These are phyloP conservation scores for Coreoperca whiteheadi DNA, from an alignment of 2,113 vertebrate species.

Conservation along the genomic window DNA sequence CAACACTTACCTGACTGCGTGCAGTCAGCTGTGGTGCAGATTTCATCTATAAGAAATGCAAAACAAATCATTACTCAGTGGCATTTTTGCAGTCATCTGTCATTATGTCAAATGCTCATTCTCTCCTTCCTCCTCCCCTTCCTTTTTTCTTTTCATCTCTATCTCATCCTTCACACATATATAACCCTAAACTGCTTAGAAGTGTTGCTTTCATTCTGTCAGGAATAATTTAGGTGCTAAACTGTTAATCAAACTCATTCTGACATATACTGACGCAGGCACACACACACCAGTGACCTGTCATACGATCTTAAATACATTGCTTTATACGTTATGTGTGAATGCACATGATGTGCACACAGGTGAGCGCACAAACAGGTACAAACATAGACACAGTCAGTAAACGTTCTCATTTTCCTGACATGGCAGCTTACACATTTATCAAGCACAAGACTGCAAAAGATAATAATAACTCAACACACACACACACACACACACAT, in stretches of 20 bases:
- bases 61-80: conserved; percentile 54
- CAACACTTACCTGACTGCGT: conserved; percentile 92
- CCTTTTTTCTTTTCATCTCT: background rate
- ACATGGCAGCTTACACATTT: conserved; percentile 71
- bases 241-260: conserved; percentile 36
- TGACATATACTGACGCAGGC: background rate
- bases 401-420: conserved; percentile 49
- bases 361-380: background rate
- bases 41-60: conserved; percentile 86
- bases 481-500: background rate
- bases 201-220: conserved; percentile 25
- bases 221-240: conserved; percentile 26
- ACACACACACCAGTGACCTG: conserved; percentile 18
- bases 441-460: conserved; percentile 41
- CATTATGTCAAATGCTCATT: conserved; percentile 23
- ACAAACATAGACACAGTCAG: conserved; percentile 20
- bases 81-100: conserved; percentile 52
- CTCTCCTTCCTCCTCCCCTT: background rate
- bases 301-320: conserved; percentile 11
- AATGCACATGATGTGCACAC: conserved; percentile 10
- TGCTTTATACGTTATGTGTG: background rate
- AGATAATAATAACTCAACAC: conserved; percentile 15
- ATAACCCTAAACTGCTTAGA: conserved; percentile 7
- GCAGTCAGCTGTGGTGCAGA: conserved; percentile 94
- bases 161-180: conserved; percentile 10